Evolutionary conservation across 2,113 vertebrate species (phyloP).

Genomic region (Pteropus alecto): DNA sequence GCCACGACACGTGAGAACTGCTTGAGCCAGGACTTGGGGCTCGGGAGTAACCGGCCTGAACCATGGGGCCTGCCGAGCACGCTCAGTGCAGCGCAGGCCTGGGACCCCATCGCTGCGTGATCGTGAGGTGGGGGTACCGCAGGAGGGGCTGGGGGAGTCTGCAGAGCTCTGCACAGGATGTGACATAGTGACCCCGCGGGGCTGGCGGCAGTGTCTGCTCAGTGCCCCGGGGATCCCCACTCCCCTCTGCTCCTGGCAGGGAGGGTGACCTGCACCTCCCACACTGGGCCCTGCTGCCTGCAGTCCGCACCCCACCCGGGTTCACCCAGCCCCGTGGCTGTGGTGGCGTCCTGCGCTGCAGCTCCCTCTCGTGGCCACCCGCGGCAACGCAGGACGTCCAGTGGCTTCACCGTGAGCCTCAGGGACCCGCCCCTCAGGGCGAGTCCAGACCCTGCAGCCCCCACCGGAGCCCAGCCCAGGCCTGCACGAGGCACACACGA

Average conservation of each 20-base stretch:
- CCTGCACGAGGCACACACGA: neutral
- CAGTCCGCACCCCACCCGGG: too few species aligned
- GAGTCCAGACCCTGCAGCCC: neutral
- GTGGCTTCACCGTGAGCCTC: neutral
- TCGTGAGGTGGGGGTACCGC: neutral
- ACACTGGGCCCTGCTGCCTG: neutral
- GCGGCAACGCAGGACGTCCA: neutral
- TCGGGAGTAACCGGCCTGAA: neutral
- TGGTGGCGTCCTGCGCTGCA: neutral
- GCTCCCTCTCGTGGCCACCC: neutral
- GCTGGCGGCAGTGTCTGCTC: neutral
- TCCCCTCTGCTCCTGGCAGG: neutral
- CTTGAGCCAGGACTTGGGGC: neutral
- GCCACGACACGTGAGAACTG: neutral
- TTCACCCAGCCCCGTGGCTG: neutral
- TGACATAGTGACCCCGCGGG: neutral
- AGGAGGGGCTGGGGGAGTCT: too few species aligned
- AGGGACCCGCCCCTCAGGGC: neutral
- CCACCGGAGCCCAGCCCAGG: neutral
- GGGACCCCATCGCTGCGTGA: fast-evolving
- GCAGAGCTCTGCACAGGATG: neutral
- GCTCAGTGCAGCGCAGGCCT: too few species aligned
- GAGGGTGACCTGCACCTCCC: neutral
- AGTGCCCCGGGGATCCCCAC: neutral
- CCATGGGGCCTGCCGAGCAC: too few species aligned